Evolutionary conservation across 2,797 vertebrate species (phyloP).

Genomic region (Xiphorhynchus erythropygius): DNA sequence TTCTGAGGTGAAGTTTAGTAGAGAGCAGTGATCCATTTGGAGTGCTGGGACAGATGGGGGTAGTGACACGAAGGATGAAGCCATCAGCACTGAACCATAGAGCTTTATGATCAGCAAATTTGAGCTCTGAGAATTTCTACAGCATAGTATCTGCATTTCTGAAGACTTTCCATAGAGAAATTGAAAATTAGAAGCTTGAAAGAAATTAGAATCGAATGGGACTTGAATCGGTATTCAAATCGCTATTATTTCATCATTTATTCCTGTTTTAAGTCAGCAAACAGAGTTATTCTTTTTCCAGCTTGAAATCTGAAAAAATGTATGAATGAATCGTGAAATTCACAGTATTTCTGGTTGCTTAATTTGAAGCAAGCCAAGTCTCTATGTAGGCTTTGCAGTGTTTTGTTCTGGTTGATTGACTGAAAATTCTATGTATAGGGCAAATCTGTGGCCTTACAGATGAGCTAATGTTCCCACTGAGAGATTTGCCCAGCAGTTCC

Average conservation of each 20-base stretch:
- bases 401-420: neutral
- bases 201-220: neutral
- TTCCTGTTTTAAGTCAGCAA: neutral
- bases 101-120: neutral
- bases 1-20: neutral
- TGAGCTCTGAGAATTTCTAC: neutral
- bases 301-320: neutral
- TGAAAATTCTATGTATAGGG: neutral
- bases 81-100: neutral
- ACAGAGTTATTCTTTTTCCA: neutral
- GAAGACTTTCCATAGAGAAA: neutral
- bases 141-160: neutral
- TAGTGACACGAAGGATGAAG: neutral
- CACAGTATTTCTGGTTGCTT: neutral
- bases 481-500: neutral
- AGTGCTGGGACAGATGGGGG: rapidly evolving
- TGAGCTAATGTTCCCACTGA: neutral
- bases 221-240: neutral
- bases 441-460: neutral
- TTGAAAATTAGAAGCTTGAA: neutral
- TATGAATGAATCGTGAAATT: neutral
- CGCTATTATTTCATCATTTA: neutral
- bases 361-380: neutral
- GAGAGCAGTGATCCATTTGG: neutral
- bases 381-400: neutral